Evolutionary conservation across 2,797 vertebrate genomes (phyloP).

Genomic region (Bucorvus abyssinicus): DNA sequence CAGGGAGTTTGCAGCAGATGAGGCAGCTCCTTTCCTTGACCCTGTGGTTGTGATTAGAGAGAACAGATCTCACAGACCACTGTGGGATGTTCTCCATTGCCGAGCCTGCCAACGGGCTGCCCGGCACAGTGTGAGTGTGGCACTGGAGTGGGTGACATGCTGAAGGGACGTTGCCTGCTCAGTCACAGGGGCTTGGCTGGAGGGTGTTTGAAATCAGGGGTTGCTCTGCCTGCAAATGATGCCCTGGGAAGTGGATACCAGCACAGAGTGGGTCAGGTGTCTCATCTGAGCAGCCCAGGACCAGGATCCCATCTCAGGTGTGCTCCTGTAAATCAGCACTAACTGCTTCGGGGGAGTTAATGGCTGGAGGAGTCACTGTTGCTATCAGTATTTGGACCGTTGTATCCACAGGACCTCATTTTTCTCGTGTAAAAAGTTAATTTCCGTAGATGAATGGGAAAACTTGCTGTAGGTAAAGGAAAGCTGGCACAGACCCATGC

Average conservation of each 20-base stretch:
- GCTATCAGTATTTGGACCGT: not conserved
- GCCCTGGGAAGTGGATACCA: not conserved
- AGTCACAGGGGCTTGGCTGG: not conserved
- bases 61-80: not conserved
- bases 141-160: accelerated
- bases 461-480: not conserved
- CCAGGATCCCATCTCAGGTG: not conserved
- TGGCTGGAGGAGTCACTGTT: not conserved
- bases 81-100: not conserved
- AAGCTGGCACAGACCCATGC: not conserved
- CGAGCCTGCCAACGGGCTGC: not conserved
- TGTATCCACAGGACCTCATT: not conserved
- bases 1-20: not conserved
- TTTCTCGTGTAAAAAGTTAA: not conserved
- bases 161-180: not conserved
- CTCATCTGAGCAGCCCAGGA: not conserved
- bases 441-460: not conserved
- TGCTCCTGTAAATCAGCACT: not conserved
- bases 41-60: not conserved
- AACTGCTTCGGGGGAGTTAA: not conserved
- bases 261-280: not conserved
- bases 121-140: accelerated
- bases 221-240: not conserved
- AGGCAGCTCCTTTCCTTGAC: not conserved
- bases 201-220: not conserved